A percentile compares a stretch with the other conserved stretches of the same genome.
phyloP scores from a whole-genome alignment of 92 coral and sea anemone genomes.

The Porites evermanni region DNA sequence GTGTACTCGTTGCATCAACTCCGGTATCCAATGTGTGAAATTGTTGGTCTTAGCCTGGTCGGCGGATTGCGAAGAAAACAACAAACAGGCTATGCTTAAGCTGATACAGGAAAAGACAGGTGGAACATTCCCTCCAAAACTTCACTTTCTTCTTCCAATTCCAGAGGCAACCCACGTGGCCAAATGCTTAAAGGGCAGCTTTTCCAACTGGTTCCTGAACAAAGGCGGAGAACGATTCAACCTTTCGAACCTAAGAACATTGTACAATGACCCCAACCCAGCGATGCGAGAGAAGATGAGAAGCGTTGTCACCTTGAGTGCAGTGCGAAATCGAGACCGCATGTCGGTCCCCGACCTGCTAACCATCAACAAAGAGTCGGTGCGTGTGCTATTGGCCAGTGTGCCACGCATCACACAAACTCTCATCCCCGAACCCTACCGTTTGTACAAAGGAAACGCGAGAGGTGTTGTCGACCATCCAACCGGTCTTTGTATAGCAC shows the following conservation, averaged over 20 bases:
- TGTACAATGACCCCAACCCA: constrained; percentile 52
- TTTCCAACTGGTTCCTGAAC: constrained; percentile 61
- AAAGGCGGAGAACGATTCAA: constrained; percentile 54
- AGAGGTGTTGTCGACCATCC: constrained; percentile 42
- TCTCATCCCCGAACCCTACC: constrained; percentile 37
- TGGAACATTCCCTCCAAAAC: constrained; percentile 21
- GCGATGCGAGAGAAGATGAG: constrained; percentile 6
- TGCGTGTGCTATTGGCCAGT: background rate
- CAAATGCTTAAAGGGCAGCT: constrained; percentile 50
- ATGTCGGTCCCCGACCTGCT: constrained; percentile 48
- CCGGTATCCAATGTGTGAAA: constrained; percentile 51
- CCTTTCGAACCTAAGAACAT: constrained; percentile 42
- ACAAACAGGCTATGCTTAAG: constrained; percentile 46
- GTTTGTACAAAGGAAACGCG: constrained; percentile 33
- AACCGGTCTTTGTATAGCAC: constrained; percentile 43
- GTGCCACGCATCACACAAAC: constrained; percentile 27
- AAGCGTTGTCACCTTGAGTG: constrained; percentile 29
- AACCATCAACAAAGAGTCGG: constrained; percentile 13
- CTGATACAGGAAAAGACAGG: constrained; percentile 16
- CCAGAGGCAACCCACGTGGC: constrained; percentile 47
- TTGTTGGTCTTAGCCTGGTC: constrained; percentile 44
- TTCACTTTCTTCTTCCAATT: constrained; percentile 31
- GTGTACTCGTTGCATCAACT: constrained; percentile 33
- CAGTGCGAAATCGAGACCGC: constrained; percentile 51
- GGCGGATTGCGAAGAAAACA: constrained; percentile 48